Evolutionary conservation across 1,140 invertebrate genomes (phyloP).

Genomic region (Oedothorax gibbosus): DNA sequence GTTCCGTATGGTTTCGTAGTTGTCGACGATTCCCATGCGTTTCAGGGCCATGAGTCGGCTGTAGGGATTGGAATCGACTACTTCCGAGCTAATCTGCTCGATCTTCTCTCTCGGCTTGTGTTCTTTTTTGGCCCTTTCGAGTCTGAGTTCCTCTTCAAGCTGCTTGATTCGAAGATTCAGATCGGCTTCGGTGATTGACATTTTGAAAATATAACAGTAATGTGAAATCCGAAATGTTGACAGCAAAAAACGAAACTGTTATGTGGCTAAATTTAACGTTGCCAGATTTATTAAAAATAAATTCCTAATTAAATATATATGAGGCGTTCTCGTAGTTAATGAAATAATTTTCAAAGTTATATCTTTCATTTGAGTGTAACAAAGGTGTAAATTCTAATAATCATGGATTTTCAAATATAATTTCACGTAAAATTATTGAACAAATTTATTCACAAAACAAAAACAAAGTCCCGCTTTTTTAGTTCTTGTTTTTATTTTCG

Average conservation of each 20-base stretch:
- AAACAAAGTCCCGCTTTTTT: too few species aligned
- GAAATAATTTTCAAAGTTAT: too few species aligned
- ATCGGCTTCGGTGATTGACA: conserved; percentile 1
- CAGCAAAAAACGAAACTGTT: neutral
- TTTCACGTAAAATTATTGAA: too few species aligned
- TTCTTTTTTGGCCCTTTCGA: conserved; percentile 28
- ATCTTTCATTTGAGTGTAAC: too few species aligned
- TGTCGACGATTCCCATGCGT: conserved; percentile 98
- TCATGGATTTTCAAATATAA: too few species aligned
- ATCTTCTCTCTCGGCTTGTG: conserved; percentile 73
- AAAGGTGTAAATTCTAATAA: too few species aligned
- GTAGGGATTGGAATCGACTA: conserved; percentile 99
- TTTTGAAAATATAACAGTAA: conserved; percentile 17
- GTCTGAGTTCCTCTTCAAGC: conserved; percentile 35
- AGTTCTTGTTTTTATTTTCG: too few species aligned
- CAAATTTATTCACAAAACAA: too few species aligned
- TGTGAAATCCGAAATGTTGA: neutral
- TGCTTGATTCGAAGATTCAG: conserved; percentile 29
- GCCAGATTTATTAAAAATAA: neutral
- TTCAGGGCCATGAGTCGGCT: conserved; percentile 98
- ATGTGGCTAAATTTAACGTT: neutral
- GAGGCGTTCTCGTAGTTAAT: too few species aligned
- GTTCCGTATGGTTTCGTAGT: conserved; percentile 96
- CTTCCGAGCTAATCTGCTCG: conserved; percentile 85
- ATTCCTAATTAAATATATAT: neutral